These are phyloP conservation scores for Sturmia bella DNA, from an alignment of 2,888 invertebrate species.

Conservation along the genomic window DNA sequence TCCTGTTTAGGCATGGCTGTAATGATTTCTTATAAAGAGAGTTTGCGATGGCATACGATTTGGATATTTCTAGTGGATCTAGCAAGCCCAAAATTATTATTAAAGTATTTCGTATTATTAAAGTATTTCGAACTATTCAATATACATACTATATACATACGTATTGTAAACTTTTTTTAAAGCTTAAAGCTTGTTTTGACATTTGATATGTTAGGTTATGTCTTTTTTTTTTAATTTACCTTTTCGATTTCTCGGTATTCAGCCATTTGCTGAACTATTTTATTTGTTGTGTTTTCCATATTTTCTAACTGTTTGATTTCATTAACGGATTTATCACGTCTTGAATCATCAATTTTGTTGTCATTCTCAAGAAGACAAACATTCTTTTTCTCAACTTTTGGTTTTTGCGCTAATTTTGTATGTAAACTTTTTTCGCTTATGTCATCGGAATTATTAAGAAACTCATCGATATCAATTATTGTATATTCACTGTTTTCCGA, in stretches of 20 bases:
- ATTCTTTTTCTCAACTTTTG: conserved; percentile 38
- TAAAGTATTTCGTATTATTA: too few species aligned
- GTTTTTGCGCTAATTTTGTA: conserved; percentile 2
- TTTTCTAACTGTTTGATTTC: conserved; percentile 45
- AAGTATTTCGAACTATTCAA: too few species aligned
- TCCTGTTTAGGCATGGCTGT: too few species aligned
- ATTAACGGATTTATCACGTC: not conserved
- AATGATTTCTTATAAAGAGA: too few species aligned
- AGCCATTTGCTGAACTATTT: conserved; percentile 86
- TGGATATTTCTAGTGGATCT: too few species aligned
- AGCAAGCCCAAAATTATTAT: too few species aligned
- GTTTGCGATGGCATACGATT: too few species aligned
- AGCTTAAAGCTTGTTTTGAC: too few species aligned
- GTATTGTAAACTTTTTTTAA: too few species aligned
- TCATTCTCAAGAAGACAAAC: conserved; percentile 31
- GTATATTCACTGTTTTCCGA: conserved; percentile 10
- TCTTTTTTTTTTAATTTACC: conserved; percentile 80
- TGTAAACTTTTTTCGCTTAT: not conserved
- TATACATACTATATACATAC: too few species aligned
- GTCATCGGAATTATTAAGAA: conserved; percentile 20
- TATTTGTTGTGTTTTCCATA: conserved; percentile 80
- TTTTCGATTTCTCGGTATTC: conserved; percentile 91
- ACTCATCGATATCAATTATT: conserved; percentile 40
- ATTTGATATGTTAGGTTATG: too few species aligned
- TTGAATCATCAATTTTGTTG: not conserved